phyloP scores from a whole-genome alignment of 2,888 invertebrate genomes.

The Clusia tigrina region DNA sequence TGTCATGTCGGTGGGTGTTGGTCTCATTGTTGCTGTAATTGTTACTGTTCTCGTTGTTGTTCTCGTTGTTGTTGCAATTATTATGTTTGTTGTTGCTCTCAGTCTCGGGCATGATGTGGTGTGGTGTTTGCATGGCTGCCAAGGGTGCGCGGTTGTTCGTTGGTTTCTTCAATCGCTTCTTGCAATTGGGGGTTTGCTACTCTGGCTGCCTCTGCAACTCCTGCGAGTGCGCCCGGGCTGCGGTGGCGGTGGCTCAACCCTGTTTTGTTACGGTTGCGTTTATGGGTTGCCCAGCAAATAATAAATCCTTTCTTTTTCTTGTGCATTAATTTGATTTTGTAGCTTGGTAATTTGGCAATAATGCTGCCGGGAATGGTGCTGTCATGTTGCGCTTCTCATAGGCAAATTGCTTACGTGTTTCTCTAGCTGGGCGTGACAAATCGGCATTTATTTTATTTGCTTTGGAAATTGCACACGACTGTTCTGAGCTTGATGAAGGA shows the following conservation, averaged over 20 bases:
- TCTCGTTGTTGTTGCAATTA: too few species aligned
- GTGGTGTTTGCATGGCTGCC: not conserved
- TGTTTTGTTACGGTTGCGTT: constrained; percentile 10
- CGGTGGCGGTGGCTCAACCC: constrained; percentile 21
- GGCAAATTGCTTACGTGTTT: too few species aligned
- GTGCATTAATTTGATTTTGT: constrained; percentile 53
- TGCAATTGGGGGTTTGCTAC: too few species aligned
- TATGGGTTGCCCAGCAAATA: not conserved
- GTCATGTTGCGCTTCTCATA: too few species aligned
- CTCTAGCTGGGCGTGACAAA: not conserved
- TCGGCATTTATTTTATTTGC: too few species aligned
- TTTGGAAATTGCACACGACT: too few species aligned
- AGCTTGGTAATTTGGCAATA: constrained; percentile 56
- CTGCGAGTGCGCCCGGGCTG: too few species aligned
- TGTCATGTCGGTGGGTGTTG: constrained; percentile 28
- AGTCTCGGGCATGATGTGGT: not conserved
- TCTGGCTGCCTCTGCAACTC: too few species aligned
- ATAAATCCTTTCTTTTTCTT: not conserved
- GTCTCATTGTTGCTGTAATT: too few species aligned
- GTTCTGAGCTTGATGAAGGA: too few species aligned
- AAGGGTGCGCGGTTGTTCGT: not conserved
- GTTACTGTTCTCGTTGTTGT: too few species aligned
- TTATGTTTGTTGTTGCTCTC: not conserved
- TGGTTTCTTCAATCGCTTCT: not conserved
- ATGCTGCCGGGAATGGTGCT: constrained; percentile 46